Conservation (phyloP, 2,113 vertebrate genomes). For the Gobio gobio region DNA sequence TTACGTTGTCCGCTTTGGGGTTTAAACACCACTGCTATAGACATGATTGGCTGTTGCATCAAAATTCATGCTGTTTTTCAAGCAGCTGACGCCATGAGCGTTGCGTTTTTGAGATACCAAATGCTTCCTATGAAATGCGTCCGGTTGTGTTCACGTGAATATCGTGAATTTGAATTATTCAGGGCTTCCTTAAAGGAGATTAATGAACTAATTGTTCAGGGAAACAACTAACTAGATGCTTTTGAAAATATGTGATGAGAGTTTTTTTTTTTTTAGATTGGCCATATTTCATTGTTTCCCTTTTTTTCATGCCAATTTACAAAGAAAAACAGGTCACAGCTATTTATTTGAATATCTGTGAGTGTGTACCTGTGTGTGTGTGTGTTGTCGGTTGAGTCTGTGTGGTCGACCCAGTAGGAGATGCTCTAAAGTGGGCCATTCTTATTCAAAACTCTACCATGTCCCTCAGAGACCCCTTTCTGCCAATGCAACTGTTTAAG, state of each 20-base stretch:
- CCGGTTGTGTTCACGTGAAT: neutral
- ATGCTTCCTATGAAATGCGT: neutral
- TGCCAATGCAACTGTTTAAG: conserved; percentile 53
- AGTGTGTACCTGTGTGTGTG: conserved; percentile 47
- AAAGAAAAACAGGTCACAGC: neutral
- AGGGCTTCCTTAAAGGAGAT: neutral
- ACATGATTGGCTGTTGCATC: neutral
- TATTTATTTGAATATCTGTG: neutral
- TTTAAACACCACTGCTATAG: neutral
- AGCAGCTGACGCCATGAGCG: neutral
- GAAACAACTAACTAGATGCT: neutral
- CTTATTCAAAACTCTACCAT: conserved; percentile 74
- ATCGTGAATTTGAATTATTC: neutral
- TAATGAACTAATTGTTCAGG: neutral
- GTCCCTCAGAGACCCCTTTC: conserved; percentile 64
- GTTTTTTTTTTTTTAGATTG: neutral
- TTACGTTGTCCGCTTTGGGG: too few relatives aligned
- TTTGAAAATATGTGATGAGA: neutral
- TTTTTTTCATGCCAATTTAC: neutral
- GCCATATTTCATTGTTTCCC: neutral
- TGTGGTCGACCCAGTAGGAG: conserved; percentile 54
- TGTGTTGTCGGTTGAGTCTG: conserved; percentile 39
- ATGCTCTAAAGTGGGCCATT: conserved; percentile 75
- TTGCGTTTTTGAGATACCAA: neutral
- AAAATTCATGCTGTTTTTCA: conserved; percentile 1